Conservation (phyloP, 2,888 invertebrate species). For the Cheilosia variabilis region DNA sequence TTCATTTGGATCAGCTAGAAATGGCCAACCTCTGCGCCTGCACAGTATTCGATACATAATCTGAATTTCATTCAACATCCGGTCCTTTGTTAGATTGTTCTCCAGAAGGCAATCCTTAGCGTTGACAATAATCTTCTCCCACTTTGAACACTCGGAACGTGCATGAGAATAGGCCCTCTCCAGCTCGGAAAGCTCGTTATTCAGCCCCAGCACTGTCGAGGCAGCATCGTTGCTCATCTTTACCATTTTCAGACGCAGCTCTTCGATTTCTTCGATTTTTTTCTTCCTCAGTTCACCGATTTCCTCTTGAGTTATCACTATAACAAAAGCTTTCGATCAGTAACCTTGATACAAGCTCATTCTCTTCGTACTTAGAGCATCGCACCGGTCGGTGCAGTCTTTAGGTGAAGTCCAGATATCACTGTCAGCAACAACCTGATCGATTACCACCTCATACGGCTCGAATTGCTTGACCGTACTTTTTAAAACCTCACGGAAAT, state of each 20-base stretch:
- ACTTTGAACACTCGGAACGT: constrained; percentile 79
- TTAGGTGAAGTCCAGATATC: constrained; percentile 81
- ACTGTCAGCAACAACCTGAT: constrained; percentile 80
- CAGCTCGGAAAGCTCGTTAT: constrained; percentile 81
- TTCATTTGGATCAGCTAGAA: background rate
- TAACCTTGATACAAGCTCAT: background rate
- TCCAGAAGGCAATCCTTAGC: constrained; percentile 79
- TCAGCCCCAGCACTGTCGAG: constrained; percentile 81
- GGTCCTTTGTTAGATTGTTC: constrained; percentile 79
- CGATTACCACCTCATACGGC: constrained; percentile 81
- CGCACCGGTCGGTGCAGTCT: constrained; percentile 82
- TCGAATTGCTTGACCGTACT: constrained; percentile 80
- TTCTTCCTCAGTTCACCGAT: constrained; percentile 79
- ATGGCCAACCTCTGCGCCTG: constrained; percentile 28
- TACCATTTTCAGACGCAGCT: constrained; percentile 81
- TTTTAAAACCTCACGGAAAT: constrained; percentile 79
- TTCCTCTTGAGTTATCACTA: constrained; percentile 83
- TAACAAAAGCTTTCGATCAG: background rate
- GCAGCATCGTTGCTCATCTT: constrained; percentile 82
- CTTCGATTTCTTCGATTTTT: constrained; percentile 81
- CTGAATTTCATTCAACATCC: constrained; percentile 79
- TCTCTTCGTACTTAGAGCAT: constrained; percentile 81
- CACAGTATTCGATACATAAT: constrained; percentile 80
- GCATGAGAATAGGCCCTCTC: constrained; percentile 81
- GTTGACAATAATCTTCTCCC: constrained; percentile 81